Percentiles rank a stretch among this genome's conserved stretches.
Conservation (phyloP, 2,888 invertebrate genomes). For the Acrocyrtus sp. region DNA sequence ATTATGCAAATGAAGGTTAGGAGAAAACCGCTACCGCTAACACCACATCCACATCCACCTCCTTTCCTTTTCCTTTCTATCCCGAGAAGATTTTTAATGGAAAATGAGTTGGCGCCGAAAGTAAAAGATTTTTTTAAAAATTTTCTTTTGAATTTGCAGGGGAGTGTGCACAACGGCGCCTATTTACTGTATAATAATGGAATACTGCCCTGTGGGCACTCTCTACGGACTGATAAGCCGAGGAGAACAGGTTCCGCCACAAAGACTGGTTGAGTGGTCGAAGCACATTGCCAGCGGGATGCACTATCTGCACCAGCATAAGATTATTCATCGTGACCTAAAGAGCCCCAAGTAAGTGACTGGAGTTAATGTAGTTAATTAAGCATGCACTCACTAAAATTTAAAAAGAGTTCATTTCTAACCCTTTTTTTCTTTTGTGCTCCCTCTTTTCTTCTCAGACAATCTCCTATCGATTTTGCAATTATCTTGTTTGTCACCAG, state of each 20-base stretch:
- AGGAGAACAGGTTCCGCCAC: constrained; percentile 85
- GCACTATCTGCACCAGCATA: constrained; percentile 94
- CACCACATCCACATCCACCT: too few species aligned
- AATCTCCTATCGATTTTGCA: background rate
- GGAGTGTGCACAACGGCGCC: constrained; percentile 95
- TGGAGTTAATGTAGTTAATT: too few species aligned
- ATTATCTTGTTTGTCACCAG: too few species aligned
- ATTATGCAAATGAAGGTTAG: too few species aligned
- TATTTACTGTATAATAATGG: constrained; percentile 97
- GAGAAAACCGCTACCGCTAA: too few species aligned
- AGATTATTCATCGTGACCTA: constrained; percentile 97
- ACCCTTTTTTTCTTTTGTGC: too few species aligned
- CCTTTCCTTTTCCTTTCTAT: background rate
- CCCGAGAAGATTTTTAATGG: background rate
- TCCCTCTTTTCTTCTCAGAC: background rate
- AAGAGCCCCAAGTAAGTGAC: constrained; percentile 98
- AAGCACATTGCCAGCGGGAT: constrained; percentile 96
- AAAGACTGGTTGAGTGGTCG: constrained; percentile 89
- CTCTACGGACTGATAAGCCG: constrained; percentile 87
- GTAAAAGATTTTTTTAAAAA: background rate
- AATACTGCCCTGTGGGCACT: constrained; percentile 95
- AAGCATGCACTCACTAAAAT: background rate
- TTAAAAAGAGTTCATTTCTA: background rate
- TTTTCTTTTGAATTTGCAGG: constrained; percentile 67
- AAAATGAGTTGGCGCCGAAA: too few species aligned